Conservation (phyloP, 2,113 vertebrate genomes). For the Zosterops borbonicus region DNA sequence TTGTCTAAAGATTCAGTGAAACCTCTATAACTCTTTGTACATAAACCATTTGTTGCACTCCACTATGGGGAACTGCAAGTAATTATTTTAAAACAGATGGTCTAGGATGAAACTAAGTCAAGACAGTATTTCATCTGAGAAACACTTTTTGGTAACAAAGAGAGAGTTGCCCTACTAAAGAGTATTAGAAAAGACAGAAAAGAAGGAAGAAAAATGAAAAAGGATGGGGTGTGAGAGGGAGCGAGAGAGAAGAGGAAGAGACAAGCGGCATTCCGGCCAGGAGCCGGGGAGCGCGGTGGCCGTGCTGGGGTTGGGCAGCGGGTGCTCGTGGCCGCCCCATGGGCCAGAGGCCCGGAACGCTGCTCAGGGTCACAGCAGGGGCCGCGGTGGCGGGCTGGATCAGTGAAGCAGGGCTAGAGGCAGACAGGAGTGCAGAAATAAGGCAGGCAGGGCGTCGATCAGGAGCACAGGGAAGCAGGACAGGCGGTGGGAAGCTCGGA, state of each 20-base stretch:
- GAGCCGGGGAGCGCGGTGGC: too few relatives aligned
- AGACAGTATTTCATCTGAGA: background rate
- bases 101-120: background rate
- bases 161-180: background rate
- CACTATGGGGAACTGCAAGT: rapidly evolving
- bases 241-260: too few relatives aligned
- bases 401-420: rapidly evolving
- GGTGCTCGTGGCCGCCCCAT: too few relatives aligned
- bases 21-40: background rate
- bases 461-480: background rate
- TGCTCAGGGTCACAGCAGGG: rapidly evolving
- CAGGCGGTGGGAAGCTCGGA: too few relatives aligned
- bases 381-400: rapidly evolving
- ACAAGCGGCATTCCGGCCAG: too few relatives aligned
- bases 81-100: background rate
- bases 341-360: background rate
- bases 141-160: background rate
- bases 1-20: background rate
- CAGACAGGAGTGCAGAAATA: too few relatives aligned
- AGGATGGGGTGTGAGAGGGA: too few relatives aligned
- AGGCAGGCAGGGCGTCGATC: too few relatives aligned
- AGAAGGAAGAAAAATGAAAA: background rate
- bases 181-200: background rate
- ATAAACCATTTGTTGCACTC: background rate
- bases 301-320: too few relatives aligned